These are phyloP conservation scores for Xestobium rufovillosum DNA, from an alignment of 2,888 invertebrate genomes.

Conservation along the genomic window DNA sequence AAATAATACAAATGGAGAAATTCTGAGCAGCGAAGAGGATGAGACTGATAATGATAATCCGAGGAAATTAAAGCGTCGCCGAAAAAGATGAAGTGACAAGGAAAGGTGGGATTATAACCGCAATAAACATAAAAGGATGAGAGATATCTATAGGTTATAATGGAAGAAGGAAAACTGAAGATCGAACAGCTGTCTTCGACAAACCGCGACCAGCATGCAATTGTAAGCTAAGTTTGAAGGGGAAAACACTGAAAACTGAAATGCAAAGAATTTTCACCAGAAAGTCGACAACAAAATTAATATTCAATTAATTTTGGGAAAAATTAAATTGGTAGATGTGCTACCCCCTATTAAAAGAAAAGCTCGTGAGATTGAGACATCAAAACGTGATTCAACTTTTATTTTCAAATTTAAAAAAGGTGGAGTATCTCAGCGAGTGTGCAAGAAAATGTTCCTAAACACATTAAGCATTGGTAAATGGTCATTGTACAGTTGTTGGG, in stretches of 20 bases:
- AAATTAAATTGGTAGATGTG: constrained; percentile 10
- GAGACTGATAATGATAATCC: not conserved
- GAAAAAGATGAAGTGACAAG: constrained; percentile 5
- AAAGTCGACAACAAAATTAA: constrained; percentile 57
- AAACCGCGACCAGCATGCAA: constrained; percentile 7
- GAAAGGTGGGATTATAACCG: constrained; percentile 8
- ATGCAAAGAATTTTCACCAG: constrained; percentile 47
- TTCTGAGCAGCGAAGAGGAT: constrained; percentile 2
- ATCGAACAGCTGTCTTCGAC: constrained; percentile 7
- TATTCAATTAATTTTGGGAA: constrained; percentile 9
- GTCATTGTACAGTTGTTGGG: constrained; percentile 12
- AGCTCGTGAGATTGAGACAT: not conserved
- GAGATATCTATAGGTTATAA: constrained; percentile 7
- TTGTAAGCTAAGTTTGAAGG: constrained; percentile 6
- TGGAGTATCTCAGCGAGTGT: constrained; percentile 8
- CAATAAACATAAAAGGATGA: constrained; percentile 10
- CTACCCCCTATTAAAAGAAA: constrained; percentile 4
- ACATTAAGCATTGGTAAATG: constrained; percentile 12
- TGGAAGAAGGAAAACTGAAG: constrained; percentile 9
- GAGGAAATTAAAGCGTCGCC: constrained; percentile 7
- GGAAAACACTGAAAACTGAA: constrained; percentile 7
- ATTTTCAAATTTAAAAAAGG: constrained; percentile 5
- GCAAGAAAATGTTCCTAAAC: constrained; percentile 5
- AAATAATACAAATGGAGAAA: too few species aligned
- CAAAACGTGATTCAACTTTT: constrained; percentile 5